Conservation (phyloP, 2,113 vertebrate genomes). For the Hemibagrus wyckioides region DNA sequence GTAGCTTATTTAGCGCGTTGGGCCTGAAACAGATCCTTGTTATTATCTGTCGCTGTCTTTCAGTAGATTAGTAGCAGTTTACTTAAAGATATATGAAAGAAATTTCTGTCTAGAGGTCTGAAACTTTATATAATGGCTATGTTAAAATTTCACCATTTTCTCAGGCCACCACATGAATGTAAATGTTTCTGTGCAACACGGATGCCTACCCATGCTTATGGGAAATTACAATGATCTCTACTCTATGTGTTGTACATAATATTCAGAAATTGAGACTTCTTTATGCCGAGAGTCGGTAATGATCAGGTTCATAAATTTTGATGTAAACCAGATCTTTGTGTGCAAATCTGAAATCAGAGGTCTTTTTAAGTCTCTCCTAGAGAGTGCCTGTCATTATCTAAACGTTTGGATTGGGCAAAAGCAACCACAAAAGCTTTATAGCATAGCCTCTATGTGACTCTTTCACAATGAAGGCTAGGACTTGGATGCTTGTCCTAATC, state of each 20-base stretch:
- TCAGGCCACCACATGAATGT: background rate
- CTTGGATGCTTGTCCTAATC: conserved; percentile 27
- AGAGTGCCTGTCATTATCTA: conserved; percentile 17
- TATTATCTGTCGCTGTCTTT: background rate
- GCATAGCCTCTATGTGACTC: conserved; percentile 29
- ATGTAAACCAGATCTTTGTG: conserved; percentile 49
- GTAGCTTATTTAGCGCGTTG: too few species aligned
- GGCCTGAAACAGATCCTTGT: background rate
- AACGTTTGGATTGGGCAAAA: conserved; percentile 23
- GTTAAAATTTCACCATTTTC: background rate
- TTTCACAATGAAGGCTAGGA: conserved; percentile 30
- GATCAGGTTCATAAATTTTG: conserved; percentile 26
- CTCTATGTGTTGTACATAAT: background rate
- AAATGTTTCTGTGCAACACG: background rate
- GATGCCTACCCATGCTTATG: background rate
- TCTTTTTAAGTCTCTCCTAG: conserved; percentile 36
- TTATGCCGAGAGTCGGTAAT: background rate
- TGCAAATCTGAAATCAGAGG: conserved; percentile 51
- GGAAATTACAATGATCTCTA: background rate
- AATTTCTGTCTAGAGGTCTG: background rate
- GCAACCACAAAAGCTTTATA: conserved; percentile 22
- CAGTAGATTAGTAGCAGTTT: too few species aligned
- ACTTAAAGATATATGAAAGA: too few species aligned
- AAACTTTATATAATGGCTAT: background rate
- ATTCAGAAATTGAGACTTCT: background rate